Evolutionary conservation across 2,797 vertebrate genomes (phyloP), one percentile per base, ranked within the genome.

Genomic region (Sciurus vulgaris): DNA sequence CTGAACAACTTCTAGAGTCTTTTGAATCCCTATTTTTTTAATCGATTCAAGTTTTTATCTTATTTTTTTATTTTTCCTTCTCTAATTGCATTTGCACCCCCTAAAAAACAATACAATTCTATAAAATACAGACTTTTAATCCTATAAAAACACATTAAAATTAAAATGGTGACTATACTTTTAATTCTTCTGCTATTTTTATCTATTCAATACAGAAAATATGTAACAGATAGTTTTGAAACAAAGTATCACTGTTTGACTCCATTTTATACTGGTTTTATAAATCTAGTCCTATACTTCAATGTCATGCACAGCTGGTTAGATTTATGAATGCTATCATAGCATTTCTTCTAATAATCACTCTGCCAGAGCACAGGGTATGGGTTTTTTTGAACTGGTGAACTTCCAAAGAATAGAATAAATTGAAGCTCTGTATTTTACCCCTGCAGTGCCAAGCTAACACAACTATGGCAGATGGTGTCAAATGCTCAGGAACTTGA

Each of bases 201-300:
- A n/a, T 18, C 28, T 82, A 18, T 41, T 91, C 15, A 86, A 38
- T n/a, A 41, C 22, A 28, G 33, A 14, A 38, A 54, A 33, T 14
- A 73, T 38, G 4, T 44, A 72, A 72, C 4, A 83, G 56, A 47
- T 47, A 82, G 35, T 76, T 82, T 47, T 76, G 38, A 15, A 85
- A 70, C 82, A 97, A 97, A 72, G 69, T 38, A 86, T 44, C 14
- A 56, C 92, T 96, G 97, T 96, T 38, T 38, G 38, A 38, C 89
- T 89, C 8, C 0, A 92, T 95, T 98, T 95, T 84, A 59, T 81
- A 77, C 88, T 89, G 89, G 12, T 94, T 97, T 98, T 94, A 97
- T 61, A 90, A 95, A 97, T 93, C 79, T 86, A 90, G 47, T 35
- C 22, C 90, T 41, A 61, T 13, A 69, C 3, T 83, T 95, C 74